Percentiles rank a stretch among this genome's conserved stretches.
phyloP scores from a whole-genome alignment of 2,113 vertebrate species.

The Theropithecus gelada region DNA sequence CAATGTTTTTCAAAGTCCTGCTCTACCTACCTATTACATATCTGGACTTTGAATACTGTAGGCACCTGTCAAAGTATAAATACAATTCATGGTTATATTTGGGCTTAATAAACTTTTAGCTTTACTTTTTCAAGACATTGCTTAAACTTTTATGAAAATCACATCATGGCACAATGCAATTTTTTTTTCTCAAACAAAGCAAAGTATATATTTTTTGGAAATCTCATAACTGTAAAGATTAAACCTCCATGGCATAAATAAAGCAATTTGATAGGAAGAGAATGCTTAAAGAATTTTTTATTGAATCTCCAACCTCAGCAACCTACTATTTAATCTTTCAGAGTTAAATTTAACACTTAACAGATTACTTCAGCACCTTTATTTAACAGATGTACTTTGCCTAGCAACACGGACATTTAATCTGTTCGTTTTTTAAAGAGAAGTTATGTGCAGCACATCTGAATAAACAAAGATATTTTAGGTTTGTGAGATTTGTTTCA shows the following conservation, averaged over 20 bases:
- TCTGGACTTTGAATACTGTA: background rate
- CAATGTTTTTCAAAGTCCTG: background rate
- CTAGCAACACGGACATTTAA: background rate
- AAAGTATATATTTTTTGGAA: background rate
- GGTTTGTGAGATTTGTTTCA: background rate
- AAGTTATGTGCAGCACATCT: background rate
- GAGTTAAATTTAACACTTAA: background rate
- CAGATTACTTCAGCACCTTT: background rate
- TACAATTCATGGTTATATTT: background rate
- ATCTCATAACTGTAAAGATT: background rate
- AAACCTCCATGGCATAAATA: background rate
- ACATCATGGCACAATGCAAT: background rate
- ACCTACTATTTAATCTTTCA: background rate
- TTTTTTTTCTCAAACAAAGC: slow-evolving; percentile 4
- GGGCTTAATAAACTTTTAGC: background rate
- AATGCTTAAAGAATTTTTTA: background rate
- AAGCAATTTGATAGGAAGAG: background rate
- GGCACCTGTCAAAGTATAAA: background rate
- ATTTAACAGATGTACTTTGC: background rate
- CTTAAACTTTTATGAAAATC: slow-evolving; percentile 11
- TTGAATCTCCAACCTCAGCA: background rate
- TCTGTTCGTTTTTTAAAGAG: background rate
- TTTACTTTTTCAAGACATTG: background rate
- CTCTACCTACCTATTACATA: background rate
- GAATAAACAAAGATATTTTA: background rate